phyloP scores from a whole-genome alignment of 2,797 vertebrate species.

The Pteronotus mesoamericanus region DNA sequence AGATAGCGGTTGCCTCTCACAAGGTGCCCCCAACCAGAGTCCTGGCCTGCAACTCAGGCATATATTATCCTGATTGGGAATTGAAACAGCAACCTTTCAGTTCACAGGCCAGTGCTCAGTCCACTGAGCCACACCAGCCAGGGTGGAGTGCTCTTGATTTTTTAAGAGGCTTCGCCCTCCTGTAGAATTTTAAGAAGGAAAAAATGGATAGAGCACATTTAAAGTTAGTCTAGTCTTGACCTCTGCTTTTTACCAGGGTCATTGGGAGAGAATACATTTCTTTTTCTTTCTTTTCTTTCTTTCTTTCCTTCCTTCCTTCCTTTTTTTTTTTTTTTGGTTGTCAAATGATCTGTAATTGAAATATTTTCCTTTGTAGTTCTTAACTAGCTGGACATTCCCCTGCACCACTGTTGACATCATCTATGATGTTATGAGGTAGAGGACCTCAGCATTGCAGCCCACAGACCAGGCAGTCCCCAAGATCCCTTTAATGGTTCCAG shows the following conservation, averaged over 20 bases:
- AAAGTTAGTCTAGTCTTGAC: not conserved
- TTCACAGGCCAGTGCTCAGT: too few relatives aligned
- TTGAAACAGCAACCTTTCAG: too few relatives aligned
- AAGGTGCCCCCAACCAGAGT: too few relatives aligned
- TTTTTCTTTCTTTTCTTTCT: not conserved
- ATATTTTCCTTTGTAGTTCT: not conserved
- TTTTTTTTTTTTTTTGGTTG: not conserved
- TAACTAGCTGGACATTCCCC: not conserved
- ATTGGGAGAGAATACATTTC: not conserved
- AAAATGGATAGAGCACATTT: not conserved
- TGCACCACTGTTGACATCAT: not conserved
- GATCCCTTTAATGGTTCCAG: not conserved
- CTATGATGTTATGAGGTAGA: not conserved
- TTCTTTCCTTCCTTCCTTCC: too few relatives aligned
- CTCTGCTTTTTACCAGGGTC: not conserved
- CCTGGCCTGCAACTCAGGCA: too few relatives aligned
- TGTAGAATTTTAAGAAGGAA: conserved; percentile 19
- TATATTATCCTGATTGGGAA: too few relatives aligned
- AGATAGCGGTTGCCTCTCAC: too few relatives aligned
- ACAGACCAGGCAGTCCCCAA: not conserved
- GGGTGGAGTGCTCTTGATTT: not conserved
- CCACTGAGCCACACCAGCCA: too few relatives aligned
- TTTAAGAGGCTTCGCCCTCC: not conserved
- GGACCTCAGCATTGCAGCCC: not conserved
- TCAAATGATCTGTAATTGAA: not conserved